Evolutionary conservation across 2,113 vertebrate genomes (phyloP).

Genomic region (Ondatra zibethicus): DNA sequence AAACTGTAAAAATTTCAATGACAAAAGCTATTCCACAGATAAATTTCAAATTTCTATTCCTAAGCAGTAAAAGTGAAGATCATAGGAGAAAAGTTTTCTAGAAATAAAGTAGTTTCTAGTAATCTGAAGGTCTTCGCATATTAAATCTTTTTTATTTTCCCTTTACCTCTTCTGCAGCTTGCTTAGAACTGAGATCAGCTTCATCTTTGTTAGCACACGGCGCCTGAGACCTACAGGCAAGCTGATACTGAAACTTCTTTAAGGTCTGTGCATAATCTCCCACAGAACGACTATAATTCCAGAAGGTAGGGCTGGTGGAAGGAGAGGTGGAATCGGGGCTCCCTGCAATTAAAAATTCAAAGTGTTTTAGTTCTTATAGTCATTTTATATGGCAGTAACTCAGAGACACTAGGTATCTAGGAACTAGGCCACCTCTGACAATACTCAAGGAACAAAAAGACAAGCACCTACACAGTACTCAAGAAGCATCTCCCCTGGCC

Average conservation of each 20-base stretch:
- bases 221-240: constrained; percentile 94
- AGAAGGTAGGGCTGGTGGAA: constrained; percentile 94
- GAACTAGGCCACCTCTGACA: not conserved
- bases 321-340: constrained; percentile 94
- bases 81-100: not conserved
- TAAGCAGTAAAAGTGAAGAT: not conserved
- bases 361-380: not conserved
- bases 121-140: constrained; percentile 7
- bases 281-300: constrained; percentile 95
- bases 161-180: constrained; percentile 96
- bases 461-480: not conserved
- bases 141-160: not conserved
- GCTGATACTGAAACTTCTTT: constrained; percentile 97
- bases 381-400: not conserved
- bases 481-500: not conserved
- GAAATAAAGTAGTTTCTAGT: not conserved
- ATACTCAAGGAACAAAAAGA: not conserved
- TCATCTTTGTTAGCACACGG: constrained; percentile 97
- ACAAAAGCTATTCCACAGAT: not conserved
- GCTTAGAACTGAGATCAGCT: constrained; percentile 95
- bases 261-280: constrained; percentile 94
- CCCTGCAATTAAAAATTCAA: constrained; percentile 81
- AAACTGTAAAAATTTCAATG: not conserved
- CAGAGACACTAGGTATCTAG: not conserved
- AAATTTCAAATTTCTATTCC: constrained; percentile 15